Base-by-base conservation (phyloP, 2,888 invertebrate genomes). In the Deilephila porcellus region DNA sequence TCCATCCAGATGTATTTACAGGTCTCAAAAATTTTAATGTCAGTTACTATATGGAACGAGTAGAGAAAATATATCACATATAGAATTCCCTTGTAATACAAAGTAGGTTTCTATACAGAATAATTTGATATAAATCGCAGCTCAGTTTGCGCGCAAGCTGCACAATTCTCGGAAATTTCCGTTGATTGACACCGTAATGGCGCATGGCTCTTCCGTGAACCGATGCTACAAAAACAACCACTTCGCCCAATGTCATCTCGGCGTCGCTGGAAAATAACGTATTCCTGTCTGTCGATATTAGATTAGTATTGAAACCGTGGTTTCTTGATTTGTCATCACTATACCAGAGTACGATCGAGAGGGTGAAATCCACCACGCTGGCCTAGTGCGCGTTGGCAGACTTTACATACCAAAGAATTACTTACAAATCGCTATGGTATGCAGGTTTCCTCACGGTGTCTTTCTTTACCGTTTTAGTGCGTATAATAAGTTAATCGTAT, bases 161-260 rank as follows among this genome's bases (percentile, higher is more conserved):
- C 45, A 45, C n/a, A 17, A 52, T 85, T 84, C 83, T 74, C 34
- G 74, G 84, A 83, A 82, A 76, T 72, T 76, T 60, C 60, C 73
- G 78, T 78, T 78, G 81, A 81, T 81, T 80, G 82, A 81, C 81
- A 77, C 76, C 74, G 74, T 77, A 75, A 73, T 78, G 74, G 37
- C 45, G 25, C 17, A 52, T 67, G 17, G 67, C 6, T 45, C 6
- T 45, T 67, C 67, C 67, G 52, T 67, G 67, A 67, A 67, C 4
- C 6, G 25, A 52, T 45, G 67, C 25, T 67, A 45, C 52, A 67
- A 67, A 45, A 67, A 67, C 52, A 4, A 1, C 6, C 17, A 45
- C 14, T n/a, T 25, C 52, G 25, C 67, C 52, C 11, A 25, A 17
- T 52, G 67, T 17, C 17, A 45, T 56, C 56, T 56, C n/a, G n/a